phyloP scores from a whole-genome alignment of 1,140 invertebrate species.

The Mya arenaria region DNA sequence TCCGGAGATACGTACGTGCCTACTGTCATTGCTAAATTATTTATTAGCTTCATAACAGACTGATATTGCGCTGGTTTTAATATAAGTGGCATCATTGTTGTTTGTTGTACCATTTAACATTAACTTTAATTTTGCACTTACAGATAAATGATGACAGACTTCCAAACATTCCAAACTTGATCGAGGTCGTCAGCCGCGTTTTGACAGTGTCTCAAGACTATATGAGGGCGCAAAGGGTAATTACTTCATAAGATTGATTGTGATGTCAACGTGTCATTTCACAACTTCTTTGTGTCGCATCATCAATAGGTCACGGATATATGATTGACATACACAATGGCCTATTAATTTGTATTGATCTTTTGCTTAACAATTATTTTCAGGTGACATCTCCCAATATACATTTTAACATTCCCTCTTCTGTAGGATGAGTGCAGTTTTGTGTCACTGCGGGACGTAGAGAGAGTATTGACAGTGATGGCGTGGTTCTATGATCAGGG shows the following conservation, averaged over 20 bases:
- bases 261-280: too few relatives aligned
- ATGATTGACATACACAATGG: too few relatives aligned
- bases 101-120: neutral
- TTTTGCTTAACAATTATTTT: too few relatives aligned
- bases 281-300: too few relatives aligned
- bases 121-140: slow-evolving; percentile 31
- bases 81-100: neutral
- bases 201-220: slow-evolving; percentile 73
- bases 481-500: slow-evolving; percentile 70
- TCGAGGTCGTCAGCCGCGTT: slow-evolving; percentile 62
- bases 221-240: slow-evolving; percentile 75
- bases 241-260: too few relatives aligned
- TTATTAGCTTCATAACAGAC: too few relatives aligned
- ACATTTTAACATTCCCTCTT: too few relatives aligned
- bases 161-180: slow-evolving; percentile 26
- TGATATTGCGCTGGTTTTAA: too few relatives aligned
- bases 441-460: slow-evolving; percentile 77
- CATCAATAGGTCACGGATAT: too few relatives aligned
- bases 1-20: slow-evolving; percentile 63
- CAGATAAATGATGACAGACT: slow-evolving; percentile 58
- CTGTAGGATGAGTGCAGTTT: slow-evolving; percentile 77
- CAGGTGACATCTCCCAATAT: too few relatives aligned
- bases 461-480: slow-evolving; percentile 65
- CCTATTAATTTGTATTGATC: too few relatives aligned
- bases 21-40: too few relatives aligned